phyloP scores from a whole-genome alignment of 2,888 invertebrate genomes.

The Caenorhabditis panamensis region DNA sequence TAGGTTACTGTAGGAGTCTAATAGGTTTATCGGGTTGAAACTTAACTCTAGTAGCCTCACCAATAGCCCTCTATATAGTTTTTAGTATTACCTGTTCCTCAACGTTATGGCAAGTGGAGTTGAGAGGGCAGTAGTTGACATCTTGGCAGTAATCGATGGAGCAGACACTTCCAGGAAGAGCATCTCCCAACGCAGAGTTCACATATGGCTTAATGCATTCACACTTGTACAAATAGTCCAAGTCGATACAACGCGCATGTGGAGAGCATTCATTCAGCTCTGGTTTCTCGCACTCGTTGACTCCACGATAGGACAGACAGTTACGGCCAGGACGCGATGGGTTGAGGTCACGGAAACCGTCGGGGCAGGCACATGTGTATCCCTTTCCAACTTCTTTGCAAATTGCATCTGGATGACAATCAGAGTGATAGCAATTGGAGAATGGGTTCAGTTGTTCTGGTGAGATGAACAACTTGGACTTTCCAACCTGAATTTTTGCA shows the following conservation, averaged over 20 bases:
- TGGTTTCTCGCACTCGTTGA: slow-evolving; percentile 75
- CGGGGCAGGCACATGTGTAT: slow-evolving; percentile 60
- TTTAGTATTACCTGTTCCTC: slow-evolving; percentile 81
- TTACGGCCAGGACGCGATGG: slow-evolving; percentile 71
- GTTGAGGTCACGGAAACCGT: slow-evolving; percentile 75
- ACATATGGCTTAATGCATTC: slow-evolving; percentile 73
- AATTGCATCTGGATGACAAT: slow-evolving; percentile 71
- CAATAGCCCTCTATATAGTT: no score
- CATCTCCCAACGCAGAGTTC: slow-evolving; percentile 70
- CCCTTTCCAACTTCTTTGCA: slow-evolving; percentile 70
- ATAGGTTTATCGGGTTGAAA: no score
- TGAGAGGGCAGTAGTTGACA: slow-evolving; percentile 89
- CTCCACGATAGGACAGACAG: slow-evolving; percentile 70
- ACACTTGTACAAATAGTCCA: slow-evolving; percentile 74
- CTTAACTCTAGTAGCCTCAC: no score
- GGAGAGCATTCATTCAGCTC: slow-evolving; percentile 75
- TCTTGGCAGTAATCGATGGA: slow-evolving; percentile 77
- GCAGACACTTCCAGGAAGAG: slow-evolving; percentile 82
- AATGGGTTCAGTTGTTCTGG: slow-evolving; percentile 76
- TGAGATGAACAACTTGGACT: slow-evolving; percentile 75
- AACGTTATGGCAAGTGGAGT: slow-evolving; percentile 92
- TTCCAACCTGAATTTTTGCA: slow-evolving; percentile 69
- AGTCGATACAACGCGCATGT: slow-evolving; percentile 75
- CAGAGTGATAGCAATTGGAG: slow-evolving; percentile 72
- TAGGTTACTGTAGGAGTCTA: slow-evolving; percentile 31